These are phyloP conservation scores for Musca vetustissima DNA, from an alignment of 1,140 invertebrate species.

Conservation along the genomic window DNA sequence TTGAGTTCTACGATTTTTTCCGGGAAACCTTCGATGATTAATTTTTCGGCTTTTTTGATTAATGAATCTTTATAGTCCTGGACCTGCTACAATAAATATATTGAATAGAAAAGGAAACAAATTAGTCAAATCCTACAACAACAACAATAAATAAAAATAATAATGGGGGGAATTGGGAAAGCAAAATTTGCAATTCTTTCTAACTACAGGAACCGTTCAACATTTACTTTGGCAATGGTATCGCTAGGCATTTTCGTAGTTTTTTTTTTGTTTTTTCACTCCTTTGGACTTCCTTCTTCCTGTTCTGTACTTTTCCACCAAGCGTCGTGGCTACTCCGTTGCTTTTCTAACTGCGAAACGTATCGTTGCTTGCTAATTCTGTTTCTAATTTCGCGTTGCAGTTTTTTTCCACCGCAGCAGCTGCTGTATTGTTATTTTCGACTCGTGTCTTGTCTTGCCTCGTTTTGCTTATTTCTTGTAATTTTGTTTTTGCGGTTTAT, in stretches of 20 bases:
- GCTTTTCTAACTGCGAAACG: neutral
- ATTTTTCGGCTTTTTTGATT: slow-evolving; percentile 79
- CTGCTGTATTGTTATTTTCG: too few species aligned
- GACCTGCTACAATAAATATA: slow-evolving; percentile 65
- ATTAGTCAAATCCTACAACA: neutral
- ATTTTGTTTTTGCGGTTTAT: too few species aligned
- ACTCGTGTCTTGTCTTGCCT: too few species aligned
- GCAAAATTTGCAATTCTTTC: too few species aligned
- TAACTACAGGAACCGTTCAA: too few species aligned
- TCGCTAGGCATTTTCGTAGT: slow-evolving; percentile 43
- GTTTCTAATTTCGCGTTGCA: too few species aligned
- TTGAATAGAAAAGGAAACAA: slow-evolving; percentile 8
- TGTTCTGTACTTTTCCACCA: neutral
- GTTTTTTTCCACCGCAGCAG: too few species aligned
- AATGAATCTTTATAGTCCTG: slow-evolving; percentile 82
- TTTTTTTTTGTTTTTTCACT: slow-evolving; percentile 1
- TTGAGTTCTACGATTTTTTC: slow-evolving; percentile 88
- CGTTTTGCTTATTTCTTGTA: too few species aligned
- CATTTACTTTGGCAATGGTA: slow-evolving; percentile 41
- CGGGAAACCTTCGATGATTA: slow-evolving; percentile 85
- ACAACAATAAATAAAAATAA: neutral
- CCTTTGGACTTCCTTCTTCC: neutral
- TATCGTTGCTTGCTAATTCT: too few species aligned
- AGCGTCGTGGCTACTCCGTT: neutral
- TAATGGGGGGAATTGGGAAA: too few species aligned